Conservation (phyloP, 2,797 vertebrate genomes). For the Neosilurus hyrtlii region DNA sequence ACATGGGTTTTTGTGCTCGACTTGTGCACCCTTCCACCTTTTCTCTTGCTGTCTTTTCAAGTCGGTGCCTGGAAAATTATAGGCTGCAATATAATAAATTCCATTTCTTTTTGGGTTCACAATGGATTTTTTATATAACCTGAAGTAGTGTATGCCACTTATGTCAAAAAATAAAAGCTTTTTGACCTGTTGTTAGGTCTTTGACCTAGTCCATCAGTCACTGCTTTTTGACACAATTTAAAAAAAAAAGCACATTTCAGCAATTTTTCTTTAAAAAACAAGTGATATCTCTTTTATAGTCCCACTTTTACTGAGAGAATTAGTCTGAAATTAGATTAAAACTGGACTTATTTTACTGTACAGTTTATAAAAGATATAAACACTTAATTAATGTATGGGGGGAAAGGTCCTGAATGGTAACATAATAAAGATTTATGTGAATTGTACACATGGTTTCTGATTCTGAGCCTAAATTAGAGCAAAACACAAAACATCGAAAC, state of each 20-base stretch:
- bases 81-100: slow-evolving; percentile 67
- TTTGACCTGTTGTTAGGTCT: slow-evolving; percentile 18
- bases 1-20: slow-evolving; percentile 71
- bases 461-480: background rate
- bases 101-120: slow-evolving; percentile 30
- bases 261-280: too few species aligned
- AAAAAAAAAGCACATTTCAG: background rate
- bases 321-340: background rate
- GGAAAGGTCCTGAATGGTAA: too few species aligned
- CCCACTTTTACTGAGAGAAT: background rate
- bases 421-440: background rate
- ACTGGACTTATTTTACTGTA: background rate
- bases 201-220: slow-evolving; percentile 14
- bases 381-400: background rate
- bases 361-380: background rate
- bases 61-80: slow-evolving; percentile 63
- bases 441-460: background rate
- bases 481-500: background rate
- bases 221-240: background rate
- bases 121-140: slow-evolving; percentile 5
- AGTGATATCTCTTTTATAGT: background rate
- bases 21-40: slow-evolving; percentile 69
- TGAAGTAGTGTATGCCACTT: slow-evolving; percentile 14
- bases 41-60: slow-evolving; percentile 69
- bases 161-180: slow-evolving; percentile 13